Percentiles rank a stretch among this genome's conserved stretches.
These are phyloP conservation scores for Orthonychiurus folsomi DNA, from an alignment of 2,888 invertebrate genomes.

Conservation along the genomic window DNA sequence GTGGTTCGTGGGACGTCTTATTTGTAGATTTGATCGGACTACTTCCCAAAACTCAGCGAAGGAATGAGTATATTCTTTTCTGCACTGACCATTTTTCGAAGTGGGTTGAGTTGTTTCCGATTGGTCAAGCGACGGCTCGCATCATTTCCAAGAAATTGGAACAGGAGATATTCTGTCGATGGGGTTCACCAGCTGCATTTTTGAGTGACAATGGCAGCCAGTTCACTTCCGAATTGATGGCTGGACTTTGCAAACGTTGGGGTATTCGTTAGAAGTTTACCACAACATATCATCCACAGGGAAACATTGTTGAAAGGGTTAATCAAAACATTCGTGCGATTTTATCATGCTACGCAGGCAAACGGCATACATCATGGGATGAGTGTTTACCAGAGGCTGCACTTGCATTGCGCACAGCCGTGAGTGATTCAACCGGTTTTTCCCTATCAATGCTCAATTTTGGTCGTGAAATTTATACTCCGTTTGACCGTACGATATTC, in stretches of 20 bases:
- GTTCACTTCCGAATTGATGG: slow-evolving; percentile 18
- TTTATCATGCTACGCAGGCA: no score
- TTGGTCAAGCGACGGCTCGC: slow-evolving; percentile 20
- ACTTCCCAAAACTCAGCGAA: slow-evolving; percentile 6
- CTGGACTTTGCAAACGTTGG: slow-evolving; percentile 15
- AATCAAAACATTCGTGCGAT: no score
- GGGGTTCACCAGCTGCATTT: slow-evolving; percentile 22
- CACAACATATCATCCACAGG: slow-evolving; percentile 29
- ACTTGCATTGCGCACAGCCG: slow-evolving; percentile 20
- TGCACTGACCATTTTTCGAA: slow-evolving; percentile 26
- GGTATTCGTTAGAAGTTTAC: slow-evolving; percentile 22
- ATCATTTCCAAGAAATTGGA: slow-evolving; percentile 19
- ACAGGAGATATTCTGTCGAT: slow-evolving; percentile 23
- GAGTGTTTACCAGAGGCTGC: slow-evolving; percentile 15
- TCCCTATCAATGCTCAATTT: slow-evolving; percentile 22
- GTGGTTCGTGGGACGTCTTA: slow-evolving; percentile 17
- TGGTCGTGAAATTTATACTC: slow-evolving; percentile 21
- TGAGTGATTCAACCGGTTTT: slow-evolving; percentile 25
- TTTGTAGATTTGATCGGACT: slow-evolving; percentile 22
- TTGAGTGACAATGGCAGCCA: slow-evolving; percentile 27
- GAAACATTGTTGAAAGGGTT: no score
- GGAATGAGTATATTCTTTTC: slow-evolving; percentile 22
- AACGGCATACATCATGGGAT: slow-evolving; percentile 21
- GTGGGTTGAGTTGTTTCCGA: slow-evolving; percentile 29
- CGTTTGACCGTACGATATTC: slow-evolving; percentile 19